These are phyloP conservation scores for Tyrannus savana DNA, from an alignment of 2,113 vertebrate species.

Conservation along the genomic window DNA sequence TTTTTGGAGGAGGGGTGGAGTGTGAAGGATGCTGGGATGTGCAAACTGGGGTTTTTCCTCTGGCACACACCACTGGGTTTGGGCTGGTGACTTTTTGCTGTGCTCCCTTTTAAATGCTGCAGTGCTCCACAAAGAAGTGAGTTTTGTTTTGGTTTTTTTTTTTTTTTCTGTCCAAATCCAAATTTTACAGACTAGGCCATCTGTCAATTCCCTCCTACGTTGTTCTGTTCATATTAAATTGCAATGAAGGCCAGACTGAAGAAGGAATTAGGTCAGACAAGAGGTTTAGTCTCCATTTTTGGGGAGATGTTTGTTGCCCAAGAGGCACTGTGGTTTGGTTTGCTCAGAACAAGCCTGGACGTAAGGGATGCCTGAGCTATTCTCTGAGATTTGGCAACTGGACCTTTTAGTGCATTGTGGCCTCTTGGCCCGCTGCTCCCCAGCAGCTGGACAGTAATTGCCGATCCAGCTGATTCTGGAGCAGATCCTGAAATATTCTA, in stretches of 20 bases:
- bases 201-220: slow-evolving; percentile 66
- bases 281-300: slow-evolving; percentile 39
- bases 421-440: background rate
- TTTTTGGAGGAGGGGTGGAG: background rate
- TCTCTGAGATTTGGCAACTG: background rate
- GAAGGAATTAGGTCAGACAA: slow-evolving; percentile 62
- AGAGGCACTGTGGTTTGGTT: slow-evolving; percentile 15
- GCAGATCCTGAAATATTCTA: background rate
- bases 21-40: background rate
- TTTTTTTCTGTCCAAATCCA: slow-evolving; percentile 37
- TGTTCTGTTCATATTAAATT: slow-evolving; percentile 62
- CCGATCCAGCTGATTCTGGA: background rate
- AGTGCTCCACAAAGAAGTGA: background rate
- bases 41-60: background rate
- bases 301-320: slow-evolving; percentile 37
- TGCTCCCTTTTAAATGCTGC: background rate
- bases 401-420: background rate
- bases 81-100: background rate
- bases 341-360: background rate
- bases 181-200: slow-evolving; percentile 63
- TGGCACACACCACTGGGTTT: background rate
- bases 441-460: slow-evolving; percentile 35
- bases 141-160: background rate
- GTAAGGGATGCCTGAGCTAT: slow-evolving; percentile 11
- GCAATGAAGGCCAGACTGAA: slow-evolving; percentile 61